These are phyloP conservation scores for Malurus melanocephalus DNA, from an alignment of 2,113 vertebrate species.

Conservation along the genomic window DNA sequence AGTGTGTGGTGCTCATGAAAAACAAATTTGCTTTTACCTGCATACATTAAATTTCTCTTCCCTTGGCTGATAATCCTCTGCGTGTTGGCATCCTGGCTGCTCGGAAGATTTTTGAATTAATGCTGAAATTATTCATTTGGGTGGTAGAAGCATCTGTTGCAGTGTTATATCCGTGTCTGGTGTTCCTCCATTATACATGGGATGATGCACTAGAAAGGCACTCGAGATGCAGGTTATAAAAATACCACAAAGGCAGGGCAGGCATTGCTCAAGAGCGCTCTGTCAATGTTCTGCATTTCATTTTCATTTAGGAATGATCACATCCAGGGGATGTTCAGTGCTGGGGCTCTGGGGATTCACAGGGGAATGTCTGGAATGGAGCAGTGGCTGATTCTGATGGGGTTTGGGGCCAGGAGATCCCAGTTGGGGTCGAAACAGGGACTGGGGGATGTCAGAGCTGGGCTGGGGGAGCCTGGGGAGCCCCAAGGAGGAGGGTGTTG, in stretches of 20 bases:
- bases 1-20: not conserved
- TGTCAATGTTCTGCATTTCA: not conserved
- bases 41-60: not conserved
- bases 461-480: not conserved
- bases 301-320: not conserved
- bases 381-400: rapidly evolving
- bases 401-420: not conserved
- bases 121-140: conserved; percentile 29
- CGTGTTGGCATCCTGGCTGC: conserved; percentile 12
- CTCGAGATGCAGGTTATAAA: not conserved
- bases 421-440: not conserved
- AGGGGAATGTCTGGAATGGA: not conserved
- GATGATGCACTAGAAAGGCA: not conserved
- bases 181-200: not conserved
- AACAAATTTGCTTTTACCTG: not conserved
- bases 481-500: not conserved
- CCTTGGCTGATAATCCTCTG: conserved; percentile 9
- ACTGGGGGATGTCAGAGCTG: not conserved
- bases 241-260: not conserved
- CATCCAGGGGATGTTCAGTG: rapidly evolving
- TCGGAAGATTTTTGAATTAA: conserved; percentile 48
- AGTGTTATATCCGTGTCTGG: conserved; percentile 1
- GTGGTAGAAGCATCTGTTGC: conserved; percentile 28
- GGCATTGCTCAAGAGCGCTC: not conserved
- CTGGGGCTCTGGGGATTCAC: not conserved